Evolutionary conservation across 2,113 vertebrate genomes (phyloP).

Genomic region (Rhinichthys klamathensis): DNA sequence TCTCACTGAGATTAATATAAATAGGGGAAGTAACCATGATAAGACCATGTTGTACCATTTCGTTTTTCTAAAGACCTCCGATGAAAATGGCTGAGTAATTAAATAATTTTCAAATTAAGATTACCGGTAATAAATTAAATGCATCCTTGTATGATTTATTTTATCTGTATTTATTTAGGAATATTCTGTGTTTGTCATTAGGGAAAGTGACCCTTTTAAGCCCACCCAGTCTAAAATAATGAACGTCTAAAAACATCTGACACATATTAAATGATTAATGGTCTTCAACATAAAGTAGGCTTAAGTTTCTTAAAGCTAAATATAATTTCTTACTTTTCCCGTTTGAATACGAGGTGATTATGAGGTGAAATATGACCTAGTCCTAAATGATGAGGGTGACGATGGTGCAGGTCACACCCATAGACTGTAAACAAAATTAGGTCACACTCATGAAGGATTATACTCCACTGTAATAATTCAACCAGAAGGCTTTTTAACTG

Average conservation of each 20-base stretch:
- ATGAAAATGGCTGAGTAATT: background rate
- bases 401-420: background rate
- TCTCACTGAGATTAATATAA: background rate
- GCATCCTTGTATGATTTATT: background rate
- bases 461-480: background rate
- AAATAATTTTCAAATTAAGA: background rate
- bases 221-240: background rate
- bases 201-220: background rate
- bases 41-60: background rate
- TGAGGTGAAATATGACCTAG: background rate
- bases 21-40: background rate
- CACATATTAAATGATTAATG: background rate
- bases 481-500: background rate
- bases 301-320: background rate
- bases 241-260: background rate
- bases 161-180: background rate
- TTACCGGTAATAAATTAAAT: background rate
- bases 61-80: background rate
- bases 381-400: background rate
- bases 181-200: background rate
- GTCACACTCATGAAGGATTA: background rate
- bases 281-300: background rate
- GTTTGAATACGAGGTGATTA: background rate
- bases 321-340: background rate
- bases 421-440: too few relatives aligned